Evolutionary conservation across 2,797 vertebrate genomes (phyloP).

Genomic region (Euphonia xanthogaster): DNA sequence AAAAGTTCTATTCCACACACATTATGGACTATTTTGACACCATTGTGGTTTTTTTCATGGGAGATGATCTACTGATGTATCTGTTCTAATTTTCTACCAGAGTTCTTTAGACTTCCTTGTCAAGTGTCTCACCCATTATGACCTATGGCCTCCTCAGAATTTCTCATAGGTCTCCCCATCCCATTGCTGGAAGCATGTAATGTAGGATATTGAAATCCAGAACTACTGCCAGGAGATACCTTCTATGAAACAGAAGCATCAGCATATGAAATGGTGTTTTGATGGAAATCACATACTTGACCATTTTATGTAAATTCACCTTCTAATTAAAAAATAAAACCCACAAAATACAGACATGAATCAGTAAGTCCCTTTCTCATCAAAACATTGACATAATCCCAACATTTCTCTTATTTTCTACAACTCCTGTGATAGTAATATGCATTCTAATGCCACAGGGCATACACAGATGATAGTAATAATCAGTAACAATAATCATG

Average conservation of each 20-base stretch:
- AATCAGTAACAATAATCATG: constrained; percentile 26
- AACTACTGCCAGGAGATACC: not conserved
- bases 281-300: not conserved
- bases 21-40: not conserved
- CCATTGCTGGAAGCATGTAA: not conserved
- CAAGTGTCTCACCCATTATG: not conserved
- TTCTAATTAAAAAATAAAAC: not conserved
- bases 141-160: accelerated
- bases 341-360: not conserved
- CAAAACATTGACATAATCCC: not conserved
- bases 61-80: not conserved
- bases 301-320: not conserved
- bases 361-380: not conserved
- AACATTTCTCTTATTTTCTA: constrained; percentile 5
- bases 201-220: not conserved
- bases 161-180: not conserved
- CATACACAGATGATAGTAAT: not conserved
- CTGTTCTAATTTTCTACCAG: not conserved
- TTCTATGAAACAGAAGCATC: not conserved
- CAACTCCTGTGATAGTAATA: not conserved
- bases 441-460: not conserved
- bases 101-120: not conserved
- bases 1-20: not conserved
- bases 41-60: not conserved
- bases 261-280: not conserved